Percentiles rank a stretch among this genome's conserved stretches.
Evolutionary conservation across 2,113 vertebrate genomes (phyloP).

Genomic region (Salvelinus fontinalis): DNA sequence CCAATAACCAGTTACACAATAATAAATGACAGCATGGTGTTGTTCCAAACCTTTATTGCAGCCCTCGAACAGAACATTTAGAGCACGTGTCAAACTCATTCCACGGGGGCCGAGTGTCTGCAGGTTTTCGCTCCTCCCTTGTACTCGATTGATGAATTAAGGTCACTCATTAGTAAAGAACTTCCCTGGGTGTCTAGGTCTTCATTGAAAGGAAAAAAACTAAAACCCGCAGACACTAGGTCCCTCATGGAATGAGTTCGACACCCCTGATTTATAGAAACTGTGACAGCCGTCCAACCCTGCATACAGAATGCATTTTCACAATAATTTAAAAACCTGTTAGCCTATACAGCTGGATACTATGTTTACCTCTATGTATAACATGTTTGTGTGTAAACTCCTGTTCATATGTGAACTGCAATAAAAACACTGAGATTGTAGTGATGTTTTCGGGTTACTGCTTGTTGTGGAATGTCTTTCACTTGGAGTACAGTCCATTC

Average conservation of each 20-base stretch:
- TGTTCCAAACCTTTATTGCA: conserved; percentile 75
- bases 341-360: conserved; percentile 41
- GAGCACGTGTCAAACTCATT: too few species aligned
- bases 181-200: too few species aligned
- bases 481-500: conserved; percentile 23
- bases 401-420: conserved; percentile 36
- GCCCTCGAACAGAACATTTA: conserved; percentile 61
- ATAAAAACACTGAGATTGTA: conserved; percentile 11
- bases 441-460: conserved; percentile 31
- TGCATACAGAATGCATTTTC: conserved; percentile 39
- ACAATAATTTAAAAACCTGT: conserved; percentile 64
- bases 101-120: too few species aligned
- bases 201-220: too few species aligned
- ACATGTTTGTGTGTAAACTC: conserved; percentile 13
- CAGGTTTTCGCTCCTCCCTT: too few species aligned
- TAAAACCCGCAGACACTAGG: too few species aligned
- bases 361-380: conserved; percentile 43
- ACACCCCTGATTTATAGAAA: conserved; percentile 40
- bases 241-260: too few species aligned
- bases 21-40: conserved; percentile 12
- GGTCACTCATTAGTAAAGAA: too few species aligned
- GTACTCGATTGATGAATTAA: too few species aligned
- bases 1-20: too few species aligned
- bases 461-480: conserved; percentile 34
- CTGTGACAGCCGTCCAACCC: conserved; percentile 41